phyloP scores from a whole-genome alignment of 2,113 vertebrate genomes.

The human (Homo sapiens) region DNA sequence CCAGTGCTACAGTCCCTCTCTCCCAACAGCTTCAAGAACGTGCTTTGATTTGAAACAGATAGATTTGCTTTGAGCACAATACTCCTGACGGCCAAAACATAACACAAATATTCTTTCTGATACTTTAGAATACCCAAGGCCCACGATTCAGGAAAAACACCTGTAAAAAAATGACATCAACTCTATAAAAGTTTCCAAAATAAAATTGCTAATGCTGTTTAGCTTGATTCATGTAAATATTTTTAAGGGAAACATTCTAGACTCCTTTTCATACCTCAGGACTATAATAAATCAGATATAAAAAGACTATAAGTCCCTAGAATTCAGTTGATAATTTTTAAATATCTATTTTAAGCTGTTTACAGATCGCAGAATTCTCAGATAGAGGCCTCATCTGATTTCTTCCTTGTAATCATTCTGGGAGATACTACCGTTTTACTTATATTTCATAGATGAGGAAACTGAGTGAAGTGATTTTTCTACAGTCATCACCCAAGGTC shows the following conservation, averaged over 20 bases:
- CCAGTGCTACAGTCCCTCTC: neutral
- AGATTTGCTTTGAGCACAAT: neutral
- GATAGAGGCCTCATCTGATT: neutral
- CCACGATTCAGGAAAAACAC: neutral
- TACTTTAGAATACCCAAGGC: neutral
- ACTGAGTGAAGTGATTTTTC: neutral
- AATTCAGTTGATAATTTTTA: neutral
- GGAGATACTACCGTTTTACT: neutral
- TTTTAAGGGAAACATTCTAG: slow-evolving; percentile 1
- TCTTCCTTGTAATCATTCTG: neutral
- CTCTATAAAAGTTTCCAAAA: neutral
- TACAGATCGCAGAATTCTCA: neutral
- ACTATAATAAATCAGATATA: neutral
- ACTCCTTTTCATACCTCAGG: neutral
- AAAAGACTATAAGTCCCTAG: neutral
- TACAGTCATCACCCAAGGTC: neutral
- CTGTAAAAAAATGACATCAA: neutral
- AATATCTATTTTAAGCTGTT: neutral
- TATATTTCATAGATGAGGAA: neutral
- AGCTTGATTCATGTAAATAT: neutral
- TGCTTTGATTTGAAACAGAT: slow-evolving; percentile 20
- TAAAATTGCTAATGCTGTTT: neutral
- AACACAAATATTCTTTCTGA: slow-evolving; percentile 17
- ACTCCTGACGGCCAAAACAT: neutral
- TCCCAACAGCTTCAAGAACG: neutral